Evolutionary conservation across 1,140 invertebrate species (phyloP).

Genomic region (Sitobion miscanthi): DNA sequence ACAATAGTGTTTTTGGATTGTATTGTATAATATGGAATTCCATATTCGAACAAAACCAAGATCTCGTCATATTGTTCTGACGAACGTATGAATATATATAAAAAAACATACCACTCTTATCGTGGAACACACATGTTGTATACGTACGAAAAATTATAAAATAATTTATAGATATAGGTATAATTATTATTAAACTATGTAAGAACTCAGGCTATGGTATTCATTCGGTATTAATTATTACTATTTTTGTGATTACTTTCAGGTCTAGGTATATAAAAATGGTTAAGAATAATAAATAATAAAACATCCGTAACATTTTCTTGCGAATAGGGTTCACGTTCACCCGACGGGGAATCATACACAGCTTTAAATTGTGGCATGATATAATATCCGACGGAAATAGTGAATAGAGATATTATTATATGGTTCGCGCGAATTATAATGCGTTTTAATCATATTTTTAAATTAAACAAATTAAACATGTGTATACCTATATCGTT

Average conservation of each 20-base stretch:
- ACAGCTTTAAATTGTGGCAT: background rate
- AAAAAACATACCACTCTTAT: too few species aligned
- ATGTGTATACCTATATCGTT: background rate
- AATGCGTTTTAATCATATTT: background rate
- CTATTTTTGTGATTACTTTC: too few species aligned
- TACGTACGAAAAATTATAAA: too few species aligned
- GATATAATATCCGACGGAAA: background rate
- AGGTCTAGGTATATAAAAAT: background rate
- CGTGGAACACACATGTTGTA: too few species aligned
- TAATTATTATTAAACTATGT: too few species aligned
- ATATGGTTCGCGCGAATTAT: too few species aligned
- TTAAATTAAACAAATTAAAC: background rate
- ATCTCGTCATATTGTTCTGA: too few species aligned
- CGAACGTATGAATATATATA: too few species aligned
- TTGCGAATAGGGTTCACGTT: background rate
- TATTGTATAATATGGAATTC: background rate
- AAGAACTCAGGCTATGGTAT: too few species aligned
- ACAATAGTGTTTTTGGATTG: background rate
- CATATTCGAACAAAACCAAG: too few species aligned
- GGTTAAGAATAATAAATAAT: background rate
- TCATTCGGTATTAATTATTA: too few species aligned
- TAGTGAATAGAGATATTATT: background rate
- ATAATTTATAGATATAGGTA: too few species aligned
- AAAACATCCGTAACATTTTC: background rate
- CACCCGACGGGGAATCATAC: background rate